Evolutionary conservation across 2,113 vertebrate species (phyloP).

Genomic region (Cisticola juncidis): DNA sequence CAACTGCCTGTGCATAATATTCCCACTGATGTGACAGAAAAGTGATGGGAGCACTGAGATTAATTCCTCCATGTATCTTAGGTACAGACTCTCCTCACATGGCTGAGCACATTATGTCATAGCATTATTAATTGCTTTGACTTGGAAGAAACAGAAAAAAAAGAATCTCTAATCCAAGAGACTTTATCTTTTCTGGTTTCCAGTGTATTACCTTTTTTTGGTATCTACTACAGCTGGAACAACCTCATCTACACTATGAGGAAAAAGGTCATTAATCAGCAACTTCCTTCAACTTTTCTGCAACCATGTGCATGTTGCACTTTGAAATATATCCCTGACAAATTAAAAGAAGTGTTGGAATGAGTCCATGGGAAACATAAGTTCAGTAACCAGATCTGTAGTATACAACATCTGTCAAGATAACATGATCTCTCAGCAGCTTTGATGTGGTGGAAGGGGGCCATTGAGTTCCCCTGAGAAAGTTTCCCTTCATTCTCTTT

Average conservation of each 20-base stretch:
- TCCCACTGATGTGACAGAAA: neutral
- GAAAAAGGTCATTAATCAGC: conserved; percentile 20
- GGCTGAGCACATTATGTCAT: neutral
- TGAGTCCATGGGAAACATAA: conserved; percentile 39
- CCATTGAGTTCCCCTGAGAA: neutral
- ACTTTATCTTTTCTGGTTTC: neutral
- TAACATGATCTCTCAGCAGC: neutral
- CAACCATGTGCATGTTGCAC: neutral
- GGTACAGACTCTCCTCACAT: neutral
- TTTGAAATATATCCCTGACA: conserved; percentile 20
- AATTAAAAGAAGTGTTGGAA: conserved; percentile 39
- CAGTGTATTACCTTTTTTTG: neutral
- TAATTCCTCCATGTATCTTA: neutral
- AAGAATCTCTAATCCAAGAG: neutral
- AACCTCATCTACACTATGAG: neutral
- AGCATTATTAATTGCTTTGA: neutral
- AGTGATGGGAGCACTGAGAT: neutral
- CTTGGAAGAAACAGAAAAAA: neutral
- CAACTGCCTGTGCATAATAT: neutral
- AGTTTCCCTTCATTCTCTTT: neutral
- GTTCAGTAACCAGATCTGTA: conserved; percentile 21
- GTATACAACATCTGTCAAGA: conserved; percentile 47
- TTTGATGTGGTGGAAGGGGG: conserved; percentile 29
- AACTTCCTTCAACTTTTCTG: conserved; percentile 36
- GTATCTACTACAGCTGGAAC: neutral